phyloP scores from a whole-genome alignment of 2,113 vertebrate genomes.

The Micronycteris hirsuta region DNA sequence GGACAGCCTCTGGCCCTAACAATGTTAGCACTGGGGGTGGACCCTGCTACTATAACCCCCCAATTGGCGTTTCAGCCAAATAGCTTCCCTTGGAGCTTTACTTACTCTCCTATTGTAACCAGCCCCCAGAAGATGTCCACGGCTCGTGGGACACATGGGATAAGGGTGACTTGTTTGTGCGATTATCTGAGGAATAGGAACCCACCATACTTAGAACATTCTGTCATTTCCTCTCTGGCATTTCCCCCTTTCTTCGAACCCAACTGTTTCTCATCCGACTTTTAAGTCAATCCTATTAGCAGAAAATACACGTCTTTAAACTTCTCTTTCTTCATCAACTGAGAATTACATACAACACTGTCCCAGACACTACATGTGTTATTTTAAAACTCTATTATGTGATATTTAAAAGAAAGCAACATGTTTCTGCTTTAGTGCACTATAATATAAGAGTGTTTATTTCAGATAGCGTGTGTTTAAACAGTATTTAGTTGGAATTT shows the following conservation, averaged over 20 bases:
- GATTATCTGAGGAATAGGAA: not conserved
- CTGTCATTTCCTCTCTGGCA: not conserved
- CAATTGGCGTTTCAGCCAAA: not conserved
- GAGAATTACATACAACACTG: not conserved
- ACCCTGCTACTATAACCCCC: not conserved
- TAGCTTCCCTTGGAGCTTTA: not conserved
- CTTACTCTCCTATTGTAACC: not conserved
- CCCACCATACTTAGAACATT: not conserved
- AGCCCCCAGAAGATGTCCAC: not conserved
- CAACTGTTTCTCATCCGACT: not conserved
- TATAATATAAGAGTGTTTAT: conserved; percentile 2
- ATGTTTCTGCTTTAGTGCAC: not conserved
- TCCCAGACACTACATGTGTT: not conserved
- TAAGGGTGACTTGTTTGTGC: too few species aligned
- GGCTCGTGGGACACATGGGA: not conserved
- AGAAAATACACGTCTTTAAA: not conserved
- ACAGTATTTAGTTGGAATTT: conserved; percentile 14
- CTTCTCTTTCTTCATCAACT: not conserved
- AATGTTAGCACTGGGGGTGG: too few species aligned
- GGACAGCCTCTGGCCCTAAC: not conserved
- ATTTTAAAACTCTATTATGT: not conserved
- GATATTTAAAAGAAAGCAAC: not conserved
- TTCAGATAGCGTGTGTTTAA: not conserved
- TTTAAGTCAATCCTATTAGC: not conserved
- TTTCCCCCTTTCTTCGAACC: not conserved